Conservation (phyloP, 1,140 invertebrate species). For the Apis dorsata region DNA sequence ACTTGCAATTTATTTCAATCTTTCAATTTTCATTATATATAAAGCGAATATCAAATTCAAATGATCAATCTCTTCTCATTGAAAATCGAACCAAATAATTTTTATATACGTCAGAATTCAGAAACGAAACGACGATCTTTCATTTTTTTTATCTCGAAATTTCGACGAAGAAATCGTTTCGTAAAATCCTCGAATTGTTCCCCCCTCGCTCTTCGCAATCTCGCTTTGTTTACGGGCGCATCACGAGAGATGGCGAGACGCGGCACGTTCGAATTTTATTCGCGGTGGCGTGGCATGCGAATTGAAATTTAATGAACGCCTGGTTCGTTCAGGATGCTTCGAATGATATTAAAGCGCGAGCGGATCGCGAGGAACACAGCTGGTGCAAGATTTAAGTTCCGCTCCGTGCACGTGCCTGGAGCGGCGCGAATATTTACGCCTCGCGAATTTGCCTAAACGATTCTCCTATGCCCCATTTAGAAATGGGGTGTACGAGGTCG, state of each 20-base stretch:
- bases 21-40: no score
- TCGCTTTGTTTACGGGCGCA: neutral
- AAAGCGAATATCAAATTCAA: no score
- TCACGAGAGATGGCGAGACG: neutral
- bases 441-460: constrained; percentile 15
- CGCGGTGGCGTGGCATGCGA: neutral
- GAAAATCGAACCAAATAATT: no score
- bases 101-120: no score
- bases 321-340: neutral
- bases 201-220: neutral
- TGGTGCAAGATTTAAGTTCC: neutral
- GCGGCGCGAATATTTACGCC: neutral
- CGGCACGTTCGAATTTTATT: constrained; percentile 31
- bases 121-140: no score
- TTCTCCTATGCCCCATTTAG: neutral
- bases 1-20: no score
- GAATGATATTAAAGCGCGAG: neutral
- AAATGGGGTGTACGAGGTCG: neutral
- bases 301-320: constrained; percentile 30
- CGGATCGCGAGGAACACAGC: no score
- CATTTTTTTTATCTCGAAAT: no score
- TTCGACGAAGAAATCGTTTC: neutral
- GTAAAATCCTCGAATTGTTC: neutral
- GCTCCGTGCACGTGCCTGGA: neutral
- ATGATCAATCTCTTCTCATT: no score